Evolutionary conservation across 2,888 invertebrate genomes (phyloP), one percentile per base, ranked within the genome.

Genomic region (Leuctra nigra): DNA sequence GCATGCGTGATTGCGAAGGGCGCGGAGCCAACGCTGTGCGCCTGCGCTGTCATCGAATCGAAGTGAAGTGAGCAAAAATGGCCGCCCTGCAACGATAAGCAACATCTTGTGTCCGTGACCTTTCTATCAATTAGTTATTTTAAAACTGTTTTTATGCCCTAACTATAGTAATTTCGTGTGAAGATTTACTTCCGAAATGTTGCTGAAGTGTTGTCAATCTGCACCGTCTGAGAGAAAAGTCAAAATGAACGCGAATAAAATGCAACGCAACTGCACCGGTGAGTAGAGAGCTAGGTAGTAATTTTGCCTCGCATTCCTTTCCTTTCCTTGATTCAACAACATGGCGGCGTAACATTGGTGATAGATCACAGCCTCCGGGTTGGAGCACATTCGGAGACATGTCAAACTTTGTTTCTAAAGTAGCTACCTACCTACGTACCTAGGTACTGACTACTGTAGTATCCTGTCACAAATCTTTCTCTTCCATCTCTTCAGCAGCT

Each of bases 241-340:
- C 13, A 61, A 56, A 56, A 24, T 53, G 38, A 57, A 38, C 38
- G 53, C 29, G 1, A 57, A 23, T 14, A 56, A 57, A 53, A 57
- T 57, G 23, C 56, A 60, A 35, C 59, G 59, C 35, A 57, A 36
- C n/a, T n/a, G n/a, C 53, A 53, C 61, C 61, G 61, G 61, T 61
- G 54, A 57, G 61, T 59, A 48, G 22, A 11, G 22, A 22, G 24
- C 24, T 22, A 38, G 11, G 16, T 39, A 29, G 23, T 22, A 38
- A 13, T 13, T 38, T 11, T 13, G 29, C 18, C n/a, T n/a, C n/a
- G n/a, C n/a, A n/a, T n/a, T 6, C 29, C 29, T 29, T 7, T 29
- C 29, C 29, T 29, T 29, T 29, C 29, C n/a, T n/a, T n/a, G 11
- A 29, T 29, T 14, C 6, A 39, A 2, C 36, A 60, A 60, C 44